phyloP scores from a whole-genome alignment of 2,113 vertebrate genomes.

The Odocoileus hemionus region DNA sequence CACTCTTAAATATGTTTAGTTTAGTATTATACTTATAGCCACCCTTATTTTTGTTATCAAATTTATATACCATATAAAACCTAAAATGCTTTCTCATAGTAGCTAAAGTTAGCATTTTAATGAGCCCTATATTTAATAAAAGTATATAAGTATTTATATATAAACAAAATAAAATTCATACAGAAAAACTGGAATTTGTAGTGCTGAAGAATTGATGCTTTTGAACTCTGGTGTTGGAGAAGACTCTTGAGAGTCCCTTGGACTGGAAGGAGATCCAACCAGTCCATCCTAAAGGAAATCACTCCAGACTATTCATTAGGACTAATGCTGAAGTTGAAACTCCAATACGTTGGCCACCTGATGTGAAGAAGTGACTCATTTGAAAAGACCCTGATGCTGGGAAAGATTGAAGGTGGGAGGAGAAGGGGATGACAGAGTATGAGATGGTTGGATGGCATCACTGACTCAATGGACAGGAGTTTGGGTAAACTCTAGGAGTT shows the following conservation, averaged over 20 bases:
- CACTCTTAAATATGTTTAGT: not conserved
- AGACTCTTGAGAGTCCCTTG: not conserved
- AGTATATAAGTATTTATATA: not conserved
- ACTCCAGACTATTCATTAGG: not conserved
- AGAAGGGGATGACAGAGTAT: not conserved
- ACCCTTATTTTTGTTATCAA: not conserved
- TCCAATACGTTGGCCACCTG: not conserved
- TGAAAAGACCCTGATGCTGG: not conserved
- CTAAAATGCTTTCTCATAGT: not conserved
- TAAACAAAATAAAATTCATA: not conserved
- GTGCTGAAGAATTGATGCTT: not conserved
- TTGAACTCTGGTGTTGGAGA: not conserved
- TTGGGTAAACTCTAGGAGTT: not conserved
- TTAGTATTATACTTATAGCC: not conserved
- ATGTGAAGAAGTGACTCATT: not conserved
- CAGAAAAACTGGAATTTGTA: not conserved
- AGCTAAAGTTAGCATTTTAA: not conserved
- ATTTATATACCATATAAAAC: not conserved
- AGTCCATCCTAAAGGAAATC: not conserved
- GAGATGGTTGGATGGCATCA: not conserved
- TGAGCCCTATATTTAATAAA: not conserved
- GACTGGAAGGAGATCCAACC: not conserved
- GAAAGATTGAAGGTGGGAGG: not conserved
- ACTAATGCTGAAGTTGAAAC: not conserved
- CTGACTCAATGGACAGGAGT: not conserved